Percentiles rank a stretch among this genome's conserved stretches.
Conservation (phyloP, 1,140 invertebrate genomes). For the Saccostrea cuccullata region DNA sequence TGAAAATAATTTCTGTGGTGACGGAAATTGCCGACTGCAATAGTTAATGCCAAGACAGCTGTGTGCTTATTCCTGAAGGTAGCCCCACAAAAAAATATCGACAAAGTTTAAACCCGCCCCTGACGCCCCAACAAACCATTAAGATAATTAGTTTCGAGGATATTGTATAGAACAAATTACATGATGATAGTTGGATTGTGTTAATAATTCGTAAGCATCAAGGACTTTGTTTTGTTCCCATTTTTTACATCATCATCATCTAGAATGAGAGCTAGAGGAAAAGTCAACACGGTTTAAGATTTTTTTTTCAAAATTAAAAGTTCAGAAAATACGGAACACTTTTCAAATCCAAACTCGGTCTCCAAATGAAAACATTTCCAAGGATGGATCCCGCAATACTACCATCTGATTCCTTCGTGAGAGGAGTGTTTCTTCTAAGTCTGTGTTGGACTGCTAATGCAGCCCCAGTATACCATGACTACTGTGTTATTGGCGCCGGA, state of each 20-base stretch:
- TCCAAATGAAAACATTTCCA: too few species aligned
- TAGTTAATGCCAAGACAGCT: constrained; percentile 15
- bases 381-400: too few species aligned
- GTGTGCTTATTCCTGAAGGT: not conserved
- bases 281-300: too few species aligned
- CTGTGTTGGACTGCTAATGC: not conserved
- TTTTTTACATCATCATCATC: not conserved
- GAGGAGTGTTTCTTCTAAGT: not conserved
- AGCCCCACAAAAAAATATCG: constrained; percentile 22
- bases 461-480: constrained; percentile 62
- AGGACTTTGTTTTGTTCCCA: not conserved
- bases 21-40: constrained; percentile 20
- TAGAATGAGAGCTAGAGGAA: too few species aligned
- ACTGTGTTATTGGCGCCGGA: constrained; percentile 79
- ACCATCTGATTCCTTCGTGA: not conserved
- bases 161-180: constrained; percentile 27
- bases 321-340: not conserved
- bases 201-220: not conserved
- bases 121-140: constrained; percentile 4
- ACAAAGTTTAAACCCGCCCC: not conserved
- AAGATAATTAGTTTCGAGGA: constrained; percentile 21
- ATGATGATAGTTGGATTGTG: constrained; percentile 10
- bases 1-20: constrained; percentile 16
- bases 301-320: not conserved
- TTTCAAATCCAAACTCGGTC: too few species aligned